phyloP scores from a whole-genome alignment of 2,888 invertebrate genomes.

The Lasioglossum morio region DNA sequence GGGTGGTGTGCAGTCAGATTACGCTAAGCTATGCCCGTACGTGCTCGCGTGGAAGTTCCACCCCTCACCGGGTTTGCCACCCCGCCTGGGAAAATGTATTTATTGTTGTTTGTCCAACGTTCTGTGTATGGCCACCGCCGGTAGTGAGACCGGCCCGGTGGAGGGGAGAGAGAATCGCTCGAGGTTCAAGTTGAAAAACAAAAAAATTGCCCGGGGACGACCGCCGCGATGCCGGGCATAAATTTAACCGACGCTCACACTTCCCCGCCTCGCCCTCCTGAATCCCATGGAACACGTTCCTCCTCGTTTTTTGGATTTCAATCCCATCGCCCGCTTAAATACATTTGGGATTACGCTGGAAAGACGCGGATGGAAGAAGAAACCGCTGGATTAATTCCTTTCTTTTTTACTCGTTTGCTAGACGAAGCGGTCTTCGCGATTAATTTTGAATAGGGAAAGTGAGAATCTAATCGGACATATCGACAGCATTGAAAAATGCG shows the following conservation, averaged over 20 bases:
- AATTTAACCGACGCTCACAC: slow-evolving; percentile 76
- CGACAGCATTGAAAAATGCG: no score
- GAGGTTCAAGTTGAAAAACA: slow-evolving; percentile 70
- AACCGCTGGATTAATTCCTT: slow-evolving; percentile 19
- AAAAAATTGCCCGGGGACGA: slow-evolving; percentile 77
- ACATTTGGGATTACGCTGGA: slow-evolving; percentile 49
- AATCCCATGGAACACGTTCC: slow-evolving; percentile 50
- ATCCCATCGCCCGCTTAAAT: slow-evolving; percentile 63
- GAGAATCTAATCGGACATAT: no score
- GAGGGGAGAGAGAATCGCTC: slow-evolving; percentile 56
- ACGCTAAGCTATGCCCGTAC: slow-evolving; percentile 85
- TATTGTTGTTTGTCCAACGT: slow-evolving; percentile 84
- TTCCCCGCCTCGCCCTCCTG: slow-evolving; percentile 51
- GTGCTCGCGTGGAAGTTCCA: slow-evolving; percentile 83
- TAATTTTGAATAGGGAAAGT: not conserved
- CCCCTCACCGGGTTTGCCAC: slow-evolving; percentile 74
- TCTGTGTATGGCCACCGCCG: slow-evolving; percentile 73
- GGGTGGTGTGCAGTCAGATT: slow-evolving; percentile 84
- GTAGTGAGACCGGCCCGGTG: slow-evolving; percentile 39
- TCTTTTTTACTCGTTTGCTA: not conserved
- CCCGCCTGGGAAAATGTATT: slow-evolving; percentile 83
- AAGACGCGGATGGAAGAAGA: slow-evolving; percentile 36
- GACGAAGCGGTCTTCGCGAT: not conserved
- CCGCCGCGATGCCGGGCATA: slow-evolving; percentile 78
- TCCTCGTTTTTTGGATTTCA: slow-evolving; percentile 64